Evolutionary conservation across 2,888 invertebrate species (phyloP).

Genomic region (Volucella inflata): DNA sequence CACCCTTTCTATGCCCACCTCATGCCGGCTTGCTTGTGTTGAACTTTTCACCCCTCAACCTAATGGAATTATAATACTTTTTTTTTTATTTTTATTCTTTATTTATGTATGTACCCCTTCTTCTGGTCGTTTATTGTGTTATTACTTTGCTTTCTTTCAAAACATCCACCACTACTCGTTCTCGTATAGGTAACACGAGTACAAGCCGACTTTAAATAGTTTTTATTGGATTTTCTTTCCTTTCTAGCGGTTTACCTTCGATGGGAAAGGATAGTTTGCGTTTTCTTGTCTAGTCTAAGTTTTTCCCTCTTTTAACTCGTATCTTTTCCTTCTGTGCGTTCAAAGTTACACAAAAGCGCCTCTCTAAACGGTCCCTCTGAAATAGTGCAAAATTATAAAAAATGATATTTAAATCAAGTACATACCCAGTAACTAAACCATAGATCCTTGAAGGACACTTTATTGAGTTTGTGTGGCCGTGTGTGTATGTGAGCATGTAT

Average conservation of each 20-base stretch:
- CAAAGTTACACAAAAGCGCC: too few species aligned
- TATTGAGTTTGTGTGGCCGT: too few species aligned
- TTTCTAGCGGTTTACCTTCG: conserved; percentile 19
- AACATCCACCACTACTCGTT: neutral
- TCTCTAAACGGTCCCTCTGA: too few species aligned
- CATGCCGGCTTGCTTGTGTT: conserved; percentile 7
- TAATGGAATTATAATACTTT: conserved; percentile 68
- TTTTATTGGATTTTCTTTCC: conserved; percentile 63
- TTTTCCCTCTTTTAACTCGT: neutral
- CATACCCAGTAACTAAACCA: too few species aligned
- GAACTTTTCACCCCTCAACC: conserved; percentile 43
- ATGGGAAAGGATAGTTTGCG: neutral
- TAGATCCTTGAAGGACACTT: too few species aligned
- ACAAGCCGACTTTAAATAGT: conserved; percentile 54
- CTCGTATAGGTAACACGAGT: neutral
- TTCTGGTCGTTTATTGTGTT: conserved; percentile 30
- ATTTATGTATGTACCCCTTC: neutral
- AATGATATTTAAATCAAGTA: too few species aligned
- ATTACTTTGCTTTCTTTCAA: conserved; percentile 49
- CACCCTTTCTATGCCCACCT: conserved; percentile 1
- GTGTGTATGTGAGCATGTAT: conserved; percentile 1
- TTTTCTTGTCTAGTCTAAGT: neutral
- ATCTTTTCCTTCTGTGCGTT: too few species aligned
- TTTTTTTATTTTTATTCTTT: neutral
- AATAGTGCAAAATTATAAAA: too few species aligned